Conservation (phyloP, 2,113 vertebrate genomes). For the Tetraodon nigroviridis region DNA sequence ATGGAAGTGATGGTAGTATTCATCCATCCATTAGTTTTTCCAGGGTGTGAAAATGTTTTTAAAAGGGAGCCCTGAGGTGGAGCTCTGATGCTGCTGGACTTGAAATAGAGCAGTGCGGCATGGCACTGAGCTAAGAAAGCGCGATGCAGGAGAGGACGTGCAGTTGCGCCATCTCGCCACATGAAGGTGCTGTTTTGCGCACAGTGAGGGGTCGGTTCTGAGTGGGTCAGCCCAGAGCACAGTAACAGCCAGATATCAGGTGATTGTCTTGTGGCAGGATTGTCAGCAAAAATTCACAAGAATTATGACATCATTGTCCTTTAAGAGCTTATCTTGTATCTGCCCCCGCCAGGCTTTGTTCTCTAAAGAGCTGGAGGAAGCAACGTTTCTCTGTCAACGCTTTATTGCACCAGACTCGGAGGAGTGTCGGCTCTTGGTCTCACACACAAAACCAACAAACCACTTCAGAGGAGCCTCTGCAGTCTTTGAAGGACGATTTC, state of each 20-base stretch:
- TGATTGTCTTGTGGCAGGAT: conserved; percentile 65
- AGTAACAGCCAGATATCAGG: conserved; percentile 7
- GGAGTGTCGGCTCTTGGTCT: conserved; percentile 37
- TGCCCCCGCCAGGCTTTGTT: neutral
- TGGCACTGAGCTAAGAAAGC: conserved; percentile 20
- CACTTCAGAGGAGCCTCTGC: conserved; percentile 12
- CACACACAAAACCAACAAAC: conserved; percentile 16
- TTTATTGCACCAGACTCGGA: conserved; percentile 72
- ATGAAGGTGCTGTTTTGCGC: conserved; percentile 35
- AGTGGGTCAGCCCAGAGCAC: conserved; percentile 14
- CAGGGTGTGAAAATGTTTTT: conserved; percentile 13
- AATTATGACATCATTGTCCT: conserved; percentile 27
- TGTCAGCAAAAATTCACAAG: conserved; percentile 55
- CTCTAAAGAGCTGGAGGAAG: conserved; percentile 26
- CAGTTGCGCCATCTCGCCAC: conserved; percentile 55
- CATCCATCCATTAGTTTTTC: neutral
- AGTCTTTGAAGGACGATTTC: conserved; percentile 7
- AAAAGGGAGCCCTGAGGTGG: conserved; percentile 23
- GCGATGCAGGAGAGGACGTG: conserved; percentile 16
- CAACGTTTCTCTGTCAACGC: conserved; percentile 48
- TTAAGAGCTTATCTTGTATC: conserved; percentile 7
- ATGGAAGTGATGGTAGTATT: conserved; percentile 11
- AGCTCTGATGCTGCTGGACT: conserved; percentile 33
- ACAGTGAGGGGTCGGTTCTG: neutral
- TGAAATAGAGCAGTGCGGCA: conserved; percentile 45